These are phyloP conservation scores for Argyresthia albistria DNA, from an alignment of 2,888 invertebrate genomes.

Conservation along the genomic window DNA sequence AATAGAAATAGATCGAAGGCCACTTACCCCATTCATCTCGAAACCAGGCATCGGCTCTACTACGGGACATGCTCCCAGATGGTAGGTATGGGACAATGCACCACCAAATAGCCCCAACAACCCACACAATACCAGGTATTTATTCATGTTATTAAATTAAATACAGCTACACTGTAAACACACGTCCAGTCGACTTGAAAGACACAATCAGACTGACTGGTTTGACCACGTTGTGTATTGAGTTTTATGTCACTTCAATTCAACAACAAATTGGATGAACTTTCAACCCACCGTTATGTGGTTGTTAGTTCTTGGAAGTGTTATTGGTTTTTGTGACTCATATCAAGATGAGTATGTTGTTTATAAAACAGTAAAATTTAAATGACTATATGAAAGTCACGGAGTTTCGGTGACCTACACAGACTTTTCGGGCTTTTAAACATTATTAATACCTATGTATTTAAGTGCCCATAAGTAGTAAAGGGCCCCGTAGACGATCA, in stretches of 20 bases:
- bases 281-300: slow-evolving; percentile 1
- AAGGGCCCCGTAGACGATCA: too few species aligned
- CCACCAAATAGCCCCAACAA: slow-evolving; percentile 29
- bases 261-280: slow-evolving; percentile 4
- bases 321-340: too few species aligned
- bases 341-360: too few species aligned
- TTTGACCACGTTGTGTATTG: not conserved
- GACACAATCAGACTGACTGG: not conserved
- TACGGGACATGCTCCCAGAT: slow-evolving; percentile 80
- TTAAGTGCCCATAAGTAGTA: too few species aligned
- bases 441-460: too few species aligned
- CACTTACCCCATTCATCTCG: slow-evolving; percentile 80
- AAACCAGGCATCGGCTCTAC: slow-evolving; percentile 82
- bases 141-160: slow-evolving; percentile 7
- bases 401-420: too few species aligned
- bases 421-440: too few species aligned
- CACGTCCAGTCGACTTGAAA: not conserved
- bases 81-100: slow-evolving; percentile 76
- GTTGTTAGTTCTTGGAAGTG: too few species aligned
- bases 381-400: too few species aligned
- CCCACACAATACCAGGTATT: slow-evolving; percentile 7
- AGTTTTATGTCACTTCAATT: not conserved
- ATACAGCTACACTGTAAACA: not conserved
- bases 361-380: too few species aligned
- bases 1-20: not conserved